Conservation (phyloP, 2,888 invertebrate genomes). For the Leptinotarsa peninsularis region DNA sequence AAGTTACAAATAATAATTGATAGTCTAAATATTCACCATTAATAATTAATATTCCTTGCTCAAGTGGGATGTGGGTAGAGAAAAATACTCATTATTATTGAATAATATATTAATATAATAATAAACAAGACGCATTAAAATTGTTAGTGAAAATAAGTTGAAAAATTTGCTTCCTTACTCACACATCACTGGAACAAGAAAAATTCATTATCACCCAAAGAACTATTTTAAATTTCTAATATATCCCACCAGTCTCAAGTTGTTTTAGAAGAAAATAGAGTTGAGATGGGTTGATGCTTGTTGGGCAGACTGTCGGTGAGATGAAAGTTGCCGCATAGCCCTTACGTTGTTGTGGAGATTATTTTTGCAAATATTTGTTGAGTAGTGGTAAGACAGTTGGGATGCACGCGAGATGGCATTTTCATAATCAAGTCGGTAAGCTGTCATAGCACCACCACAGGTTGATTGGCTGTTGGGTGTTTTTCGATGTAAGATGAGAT, state of each 20-base stretch:
- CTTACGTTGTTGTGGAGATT: slow-evolving; percentile 24
- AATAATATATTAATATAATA: too few species aligned
- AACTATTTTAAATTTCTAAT: slow-evolving; percentile 27
- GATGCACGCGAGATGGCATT: slow-evolving; percentile 28
- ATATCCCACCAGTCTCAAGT: slow-evolving; percentile 40
- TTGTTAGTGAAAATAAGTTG: too few species aligned
- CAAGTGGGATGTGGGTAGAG: slow-evolving; percentile 6
- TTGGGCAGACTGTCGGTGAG: slow-evolving; percentile 29
- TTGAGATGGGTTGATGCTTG: slow-evolving; percentile 25
- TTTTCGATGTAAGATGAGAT: slow-evolving; percentile 61
- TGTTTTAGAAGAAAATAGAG: slow-evolving; percentile 37
- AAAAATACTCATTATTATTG: background rate
- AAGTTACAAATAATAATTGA: slow-evolving; percentile 1
- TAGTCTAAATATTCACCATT: slow-evolving; percentile 10
- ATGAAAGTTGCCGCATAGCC: slow-evolving; percentile 31
- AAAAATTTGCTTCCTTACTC: background rate
- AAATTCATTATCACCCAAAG: slow-evolving; percentile 1
- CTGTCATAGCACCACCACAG: slow-evolving; percentile 52
- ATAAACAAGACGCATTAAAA: too few species aligned
- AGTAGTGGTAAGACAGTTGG: slow-evolving; percentile 26
- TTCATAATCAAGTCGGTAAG: slow-evolving; percentile 33
- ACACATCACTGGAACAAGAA: slow-evolving; percentile 31
- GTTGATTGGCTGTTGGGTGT: slow-evolving; percentile 60
- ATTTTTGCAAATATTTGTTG: slow-evolving; percentile 31
- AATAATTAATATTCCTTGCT: background rate